Base-by-base conservation (phyloP, 2,113 vertebrate species). In the Eidolon helvum region DNA sequence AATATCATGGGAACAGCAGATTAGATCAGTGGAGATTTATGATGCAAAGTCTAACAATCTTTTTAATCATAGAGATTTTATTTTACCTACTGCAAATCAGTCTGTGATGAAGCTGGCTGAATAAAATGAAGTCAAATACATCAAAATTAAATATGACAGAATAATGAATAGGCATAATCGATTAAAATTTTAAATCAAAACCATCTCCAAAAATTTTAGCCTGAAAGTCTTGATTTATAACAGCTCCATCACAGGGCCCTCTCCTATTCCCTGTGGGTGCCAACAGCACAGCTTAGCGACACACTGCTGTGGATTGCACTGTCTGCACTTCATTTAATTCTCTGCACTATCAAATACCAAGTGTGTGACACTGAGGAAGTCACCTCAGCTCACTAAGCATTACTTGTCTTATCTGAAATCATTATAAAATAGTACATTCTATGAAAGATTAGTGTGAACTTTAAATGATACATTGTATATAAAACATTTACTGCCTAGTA, bases 181-280 rank as follows among this genome's bases (percentile, higher is more conserved):
- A 55, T 83, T 74, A 63, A 75, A 80, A 89, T 24, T 48, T 63
- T 38, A 83, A 59, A 84, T 21, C 19, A 74, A 91, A 88, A 40
- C 21, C 1, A 4, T 68, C 59, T 72, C 43, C 6, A 48, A 61
- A 87, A 72, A 7, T 53, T 43, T 69, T 30, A 77, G 24, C 15
- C 22, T 61, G 33, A 9, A 9, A 55, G 12, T 45, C 28, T 66
- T n/a, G 7, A 78, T n/a, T 94, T 43, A 33, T 18, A 74, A 26
- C 1, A 55, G 40, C 8, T 83, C 21, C 12, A 55, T 38, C 19
- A 6, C 1, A 43, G 10, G 24, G 21, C 1, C 14, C 15, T 79
- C 15, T 43, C 14, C n/a, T 0, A 11, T 55, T 6, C 1, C 38
- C 24, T 3, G 1, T 0, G 1, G 26, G 18, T 24, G 10, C 5